A percentile compares a stretch with the other conserved stretches of the same genome.
These are phyloP conservation scores for Tetragonula carbonaria DNA, from an alignment of 2,888 invertebrate genomes.

Conservation along the genomic window DNA sequence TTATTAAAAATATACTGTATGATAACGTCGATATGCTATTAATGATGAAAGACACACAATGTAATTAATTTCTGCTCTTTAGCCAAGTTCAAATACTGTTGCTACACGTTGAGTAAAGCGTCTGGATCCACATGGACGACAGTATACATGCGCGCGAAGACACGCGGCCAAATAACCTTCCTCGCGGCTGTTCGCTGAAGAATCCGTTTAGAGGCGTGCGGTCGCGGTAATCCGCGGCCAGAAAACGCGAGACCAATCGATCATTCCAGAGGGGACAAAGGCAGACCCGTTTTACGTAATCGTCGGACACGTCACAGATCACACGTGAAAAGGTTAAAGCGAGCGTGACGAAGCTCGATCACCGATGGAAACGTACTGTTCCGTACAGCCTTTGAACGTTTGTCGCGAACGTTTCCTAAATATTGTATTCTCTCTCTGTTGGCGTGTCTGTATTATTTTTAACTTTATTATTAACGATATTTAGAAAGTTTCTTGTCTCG, in stretches of 20 bases:
- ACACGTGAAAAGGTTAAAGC: conserved; percentile 41
- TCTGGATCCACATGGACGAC: not conserved
- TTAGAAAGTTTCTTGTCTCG: not conserved
- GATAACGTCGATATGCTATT: too few species aligned
- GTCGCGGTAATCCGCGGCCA: conserved; percentile 46
- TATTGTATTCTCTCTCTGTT: not conserved
- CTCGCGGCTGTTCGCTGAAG: conserved; percentile 18
- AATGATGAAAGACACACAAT: too few species aligned
- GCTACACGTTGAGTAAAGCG: not conserved
- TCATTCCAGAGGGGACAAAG: conserved; percentile 48
- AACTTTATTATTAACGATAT: too few species aligned
- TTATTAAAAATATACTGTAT: too few species aligned
- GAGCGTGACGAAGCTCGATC: conserved; percentile 1
- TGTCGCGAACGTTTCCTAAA: not conserved
- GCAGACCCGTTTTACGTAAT: conserved; percentile 53
- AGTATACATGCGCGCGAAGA: not conserved
- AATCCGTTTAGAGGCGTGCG: conserved; percentile 43
- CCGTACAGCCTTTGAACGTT: not conserved
- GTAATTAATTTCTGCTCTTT: not conserved
- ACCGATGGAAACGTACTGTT: not conserved
- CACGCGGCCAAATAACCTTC: conserved; percentile 55
- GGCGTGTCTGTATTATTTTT: not conserved
- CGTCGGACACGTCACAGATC: conserved; percentile 46
- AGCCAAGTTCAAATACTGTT: not conserved
- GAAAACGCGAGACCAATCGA: conserved; percentile 53